phyloP scores from a whole-genome alignment of 64 coral and sea anemone species.

The Dendrophyllia cribrosa region DNA sequence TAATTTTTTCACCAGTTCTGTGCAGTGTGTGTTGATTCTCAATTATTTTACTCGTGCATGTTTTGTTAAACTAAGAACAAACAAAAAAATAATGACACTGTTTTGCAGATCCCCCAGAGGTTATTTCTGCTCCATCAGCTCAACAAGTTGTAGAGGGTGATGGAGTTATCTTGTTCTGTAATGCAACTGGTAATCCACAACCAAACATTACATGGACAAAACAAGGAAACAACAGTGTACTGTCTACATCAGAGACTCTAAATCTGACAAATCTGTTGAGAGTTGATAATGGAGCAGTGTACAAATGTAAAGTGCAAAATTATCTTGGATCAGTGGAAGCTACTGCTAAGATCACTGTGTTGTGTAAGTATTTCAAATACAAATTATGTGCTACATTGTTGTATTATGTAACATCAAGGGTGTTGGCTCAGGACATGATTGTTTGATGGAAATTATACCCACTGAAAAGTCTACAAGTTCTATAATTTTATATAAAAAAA shows the following conservation, averaged over 20 bases:
- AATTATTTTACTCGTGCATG: too few relatives aligned
- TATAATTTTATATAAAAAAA: too few relatives aligned
- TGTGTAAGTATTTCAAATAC: background rate
- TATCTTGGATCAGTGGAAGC: background rate
- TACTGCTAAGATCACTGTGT: background rate
- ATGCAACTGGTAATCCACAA: constrained; percentile 31
- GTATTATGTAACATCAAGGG: too few relatives aligned
- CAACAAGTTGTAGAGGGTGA: background rate
- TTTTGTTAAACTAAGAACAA: too few relatives aligned
- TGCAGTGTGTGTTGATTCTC: too few relatives aligned
- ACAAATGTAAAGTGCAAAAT: constrained; percentile 7
- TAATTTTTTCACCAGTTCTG: too few relatives aligned
- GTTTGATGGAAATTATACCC: too few relatives aligned
- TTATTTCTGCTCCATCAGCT: background rate
- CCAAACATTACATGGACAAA: constrained; percentile 47
- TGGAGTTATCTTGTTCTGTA: background rate
- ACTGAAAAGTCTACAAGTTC: too few relatives aligned
- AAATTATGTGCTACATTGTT: too few relatives aligned
- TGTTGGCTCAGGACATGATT: too few relatives aligned
- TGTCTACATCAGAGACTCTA: background rate
- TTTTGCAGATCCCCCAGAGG: background rate
- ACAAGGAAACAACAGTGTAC: background rate
- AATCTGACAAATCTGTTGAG: background rate
- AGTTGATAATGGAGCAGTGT: background rate
- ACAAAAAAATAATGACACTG: too few relatives aligned